Evolutionary conservation across 1,140 invertebrate species (phyloP), one percentile per base, ranked within the genome.

Genomic region (Zophobas morio): DNA sequence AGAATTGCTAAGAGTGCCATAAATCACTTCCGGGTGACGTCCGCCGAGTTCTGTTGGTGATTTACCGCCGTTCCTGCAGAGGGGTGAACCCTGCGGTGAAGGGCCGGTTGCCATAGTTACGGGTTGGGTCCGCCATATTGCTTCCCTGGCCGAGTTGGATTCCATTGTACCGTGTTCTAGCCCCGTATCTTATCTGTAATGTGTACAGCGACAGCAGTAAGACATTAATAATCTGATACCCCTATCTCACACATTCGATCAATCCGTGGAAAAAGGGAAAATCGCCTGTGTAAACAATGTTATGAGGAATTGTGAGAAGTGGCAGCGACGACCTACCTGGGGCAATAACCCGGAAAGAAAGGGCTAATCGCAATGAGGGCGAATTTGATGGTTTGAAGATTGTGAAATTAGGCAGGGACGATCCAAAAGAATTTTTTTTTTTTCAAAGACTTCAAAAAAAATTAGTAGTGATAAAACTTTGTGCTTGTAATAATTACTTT

Each of bases 101-200:
- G 79, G 81, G 74, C 75, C 78, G 34, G 81, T 82, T 82, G 75
- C 78, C 56, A 81, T 82, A 57, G 80, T 33, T 70, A 81, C 81
- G 60, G 36, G 20, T 53, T 36, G 53, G 20, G 54, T 60, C 76
- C 79, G 81, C 81, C 81, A 82, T 82, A 79, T 82, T 82, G 79
- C 81, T 60, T 77, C 74, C 57, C 57, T 78, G 77, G 46, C 77
- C 76, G 70, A 57, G 47, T 57, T 66, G 73, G 79, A 75, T 80
- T 80, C 79, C 76, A 78, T 77, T 80, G 75, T 79, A 66, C 39
- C 2, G 79, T 80, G 76, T 78, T 75, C 74, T 53, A 76, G 76
- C 77, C 71, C 70, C 77, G 70, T 80, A 80, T 80, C 79, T 80
- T 80, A 80, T 80, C 79, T 80, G 20, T 80, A 80, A 80, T 70